phyloP scores from a whole-genome alignment of 2,888 invertebrate species.

The Gymnosoma rotundatum region DNA sequence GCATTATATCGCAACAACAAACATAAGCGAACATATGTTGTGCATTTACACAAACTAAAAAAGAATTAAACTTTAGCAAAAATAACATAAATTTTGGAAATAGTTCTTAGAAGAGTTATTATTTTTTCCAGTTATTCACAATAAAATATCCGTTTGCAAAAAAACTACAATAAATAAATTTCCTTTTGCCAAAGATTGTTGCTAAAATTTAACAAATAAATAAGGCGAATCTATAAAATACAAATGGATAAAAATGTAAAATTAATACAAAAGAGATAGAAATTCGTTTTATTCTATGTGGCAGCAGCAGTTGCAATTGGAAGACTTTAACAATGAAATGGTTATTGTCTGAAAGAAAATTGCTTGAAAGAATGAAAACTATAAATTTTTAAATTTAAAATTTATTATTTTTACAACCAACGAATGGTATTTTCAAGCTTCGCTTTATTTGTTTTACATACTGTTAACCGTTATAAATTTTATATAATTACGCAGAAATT shows the following conservation, averaged over 20 bases:
- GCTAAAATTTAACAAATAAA: constrained; percentile 56
- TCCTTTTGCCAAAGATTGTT: constrained; percentile 56
- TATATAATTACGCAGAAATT: no score
- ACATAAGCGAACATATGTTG: background rate
- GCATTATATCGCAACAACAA: constrained; percentile 43
- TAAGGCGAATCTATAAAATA: constrained; percentile 62
- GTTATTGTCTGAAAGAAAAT: constrained; percentile 2
- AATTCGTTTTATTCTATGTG: constrained; percentile 6
- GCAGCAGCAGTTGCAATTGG: constrained; percentile 18
- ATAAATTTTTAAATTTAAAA: background rate
- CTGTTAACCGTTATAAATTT: no score
- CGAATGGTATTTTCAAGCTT: no score
- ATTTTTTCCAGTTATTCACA: constrained; percentile 11
- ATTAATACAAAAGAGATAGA: constrained; percentile 1
- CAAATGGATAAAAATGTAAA: constrained; percentile 55
- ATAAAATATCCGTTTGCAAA: constrained; percentile 52
- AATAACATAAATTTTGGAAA: constrained; percentile 24
- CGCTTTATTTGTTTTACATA: no score
- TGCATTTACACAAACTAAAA: constrained; percentile 1
- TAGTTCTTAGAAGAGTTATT: constrained; percentile 4
- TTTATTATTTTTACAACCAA: no score
- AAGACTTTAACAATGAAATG: constrained; percentile 18
- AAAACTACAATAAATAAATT: constrained; percentile 57
- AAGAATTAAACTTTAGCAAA: background rate
- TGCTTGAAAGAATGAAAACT: constrained; percentile 14